A percentile compares a stretch with the other conserved stretches of the same genome.
Conservation (phyloP, 2,113 vertebrate genomes). For the Pristiophorus japonicus region DNA sequence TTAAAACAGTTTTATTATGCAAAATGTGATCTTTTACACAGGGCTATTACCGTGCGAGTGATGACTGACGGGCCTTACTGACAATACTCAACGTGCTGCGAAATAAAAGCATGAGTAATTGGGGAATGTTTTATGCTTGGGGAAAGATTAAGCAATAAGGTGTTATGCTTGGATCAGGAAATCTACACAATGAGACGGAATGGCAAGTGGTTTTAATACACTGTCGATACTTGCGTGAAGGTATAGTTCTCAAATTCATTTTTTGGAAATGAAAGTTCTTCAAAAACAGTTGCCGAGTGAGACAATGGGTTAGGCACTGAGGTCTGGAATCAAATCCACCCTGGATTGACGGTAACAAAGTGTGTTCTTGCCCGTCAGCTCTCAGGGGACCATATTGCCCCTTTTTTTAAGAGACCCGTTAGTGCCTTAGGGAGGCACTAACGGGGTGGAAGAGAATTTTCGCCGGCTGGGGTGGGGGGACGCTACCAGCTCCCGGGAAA, state of each 20-base stretch:
- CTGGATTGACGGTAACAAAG: neutral
- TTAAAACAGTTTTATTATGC: constrained; percentile 30
- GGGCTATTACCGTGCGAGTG: neutral
- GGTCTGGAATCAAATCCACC: neutral
- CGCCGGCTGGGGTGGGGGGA: too few relatives aligned
- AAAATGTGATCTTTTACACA: constrained; percentile 32
- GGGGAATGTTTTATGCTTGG: constrained; percentile 5
- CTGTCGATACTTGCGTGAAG: neutral
- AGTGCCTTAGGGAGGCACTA: too few relatives aligned
- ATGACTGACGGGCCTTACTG: neutral
- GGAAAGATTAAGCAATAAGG: constrained; percentile 11
- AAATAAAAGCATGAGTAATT: constrained; percentile 24
- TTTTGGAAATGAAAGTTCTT: neutral
- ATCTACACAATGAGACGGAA: constrained; percentile 2
- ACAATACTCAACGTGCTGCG: neutral
- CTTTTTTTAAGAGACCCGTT: too few relatives aligned
- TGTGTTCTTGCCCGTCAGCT: neutral
- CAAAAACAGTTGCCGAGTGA: neutral
- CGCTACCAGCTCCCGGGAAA: too few relatives aligned
- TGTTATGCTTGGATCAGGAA: neutral
- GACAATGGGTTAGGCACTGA: neutral
- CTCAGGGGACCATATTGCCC: too few relatives aligned
- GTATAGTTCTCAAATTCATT: neutral
- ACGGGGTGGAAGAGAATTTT: too few relatives aligned
- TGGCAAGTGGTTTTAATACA: neutral